A percentile compares a stretch with the other conserved stretches of the same genome.
Conservation (phyloP, 2,888 invertebrate genomes). For the Drosophila lacicola region DNA sequence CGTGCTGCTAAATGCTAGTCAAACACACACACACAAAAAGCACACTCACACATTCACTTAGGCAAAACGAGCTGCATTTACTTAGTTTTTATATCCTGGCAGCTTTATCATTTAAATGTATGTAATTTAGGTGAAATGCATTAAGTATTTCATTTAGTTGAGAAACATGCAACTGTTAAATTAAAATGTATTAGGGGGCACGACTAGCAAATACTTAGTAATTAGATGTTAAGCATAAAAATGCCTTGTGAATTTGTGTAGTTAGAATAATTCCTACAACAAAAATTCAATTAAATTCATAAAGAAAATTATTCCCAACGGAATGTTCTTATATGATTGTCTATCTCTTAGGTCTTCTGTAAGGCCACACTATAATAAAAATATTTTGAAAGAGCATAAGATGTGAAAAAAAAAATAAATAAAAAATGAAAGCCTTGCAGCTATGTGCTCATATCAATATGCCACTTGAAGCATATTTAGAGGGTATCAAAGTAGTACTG, state of each 20-base stretch:
- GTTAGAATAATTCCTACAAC: too few species aligned
- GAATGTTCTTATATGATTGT: too few species aligned
- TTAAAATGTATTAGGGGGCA: conserved; percentile 1
- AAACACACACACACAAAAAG: conserved; percentile 18
- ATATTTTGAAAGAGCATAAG: background rate
- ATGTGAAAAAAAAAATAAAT: background rate
- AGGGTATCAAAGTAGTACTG: background rate
- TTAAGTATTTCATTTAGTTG: background rate
- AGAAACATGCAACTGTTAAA: conserved; percentile 6
- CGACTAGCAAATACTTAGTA: background rate
- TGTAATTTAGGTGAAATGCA: conserved; percentile 52
- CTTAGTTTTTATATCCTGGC: conserved; percentile 32
- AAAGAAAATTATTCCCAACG: too few species aligned
- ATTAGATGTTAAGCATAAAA: background rate
- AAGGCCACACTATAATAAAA: too few species aligned
- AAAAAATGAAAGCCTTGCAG: background rate
- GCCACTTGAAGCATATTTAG: background rate
- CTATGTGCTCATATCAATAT: background rate
- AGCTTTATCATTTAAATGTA: conserved; percentile 59
- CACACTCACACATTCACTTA: conserved; percentile 8
- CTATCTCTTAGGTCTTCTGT: too few species aligned
- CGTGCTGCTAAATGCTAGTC: conserved; percentile 55
- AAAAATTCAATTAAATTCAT: too few species aligned
- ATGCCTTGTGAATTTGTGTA: too few species aligned
- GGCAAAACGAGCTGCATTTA: conserved; percentile 18